These are phyloP conservation scores for Pollenia amentaria DNA, from an alignment of 2,888 invertebrate species.

Conservation along the genomic window DNA sequence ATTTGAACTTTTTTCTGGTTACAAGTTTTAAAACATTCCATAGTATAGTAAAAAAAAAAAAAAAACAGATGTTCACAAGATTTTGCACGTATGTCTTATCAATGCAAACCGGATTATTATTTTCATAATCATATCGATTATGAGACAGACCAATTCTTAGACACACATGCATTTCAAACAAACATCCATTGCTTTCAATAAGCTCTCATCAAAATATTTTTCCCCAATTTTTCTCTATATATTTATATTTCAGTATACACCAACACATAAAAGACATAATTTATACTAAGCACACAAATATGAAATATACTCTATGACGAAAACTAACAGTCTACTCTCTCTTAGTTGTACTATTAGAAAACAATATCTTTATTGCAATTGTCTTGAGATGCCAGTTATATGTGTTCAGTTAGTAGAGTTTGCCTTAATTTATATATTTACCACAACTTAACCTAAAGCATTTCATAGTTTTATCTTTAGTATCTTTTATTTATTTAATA, in stretches of 20 bases:
- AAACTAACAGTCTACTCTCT: neutral
- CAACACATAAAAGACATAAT: neutral
- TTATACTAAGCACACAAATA: no score
- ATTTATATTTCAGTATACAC: neutral
- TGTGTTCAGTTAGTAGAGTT: neutral
- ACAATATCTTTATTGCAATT: neutral
- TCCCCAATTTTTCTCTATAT: neutral
- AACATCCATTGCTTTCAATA: constrained; percentile 2
- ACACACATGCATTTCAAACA: neutral
- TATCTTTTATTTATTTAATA: neutral
- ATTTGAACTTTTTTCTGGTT: no score
- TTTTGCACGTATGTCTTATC: neutral
- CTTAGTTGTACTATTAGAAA: neutral
- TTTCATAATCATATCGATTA: constrained; percentile 41
- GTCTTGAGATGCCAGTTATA: no score
- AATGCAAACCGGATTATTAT: constrained; percentile 1
- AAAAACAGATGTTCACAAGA: neutral
- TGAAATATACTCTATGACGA: neutral
- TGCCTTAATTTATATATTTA: neutral
- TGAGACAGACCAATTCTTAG: neutral
- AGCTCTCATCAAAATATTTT: constrained; percentile 29
- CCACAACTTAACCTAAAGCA: neutral
- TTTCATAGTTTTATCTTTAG: constrained; percentile 28
- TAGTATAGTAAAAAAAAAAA: neutral
- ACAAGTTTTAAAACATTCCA: no score